Evolutionary conservation across 1,140 invertebrate genomes (phyloP).

Genomic region (Adelges cooleyi): DNA sequence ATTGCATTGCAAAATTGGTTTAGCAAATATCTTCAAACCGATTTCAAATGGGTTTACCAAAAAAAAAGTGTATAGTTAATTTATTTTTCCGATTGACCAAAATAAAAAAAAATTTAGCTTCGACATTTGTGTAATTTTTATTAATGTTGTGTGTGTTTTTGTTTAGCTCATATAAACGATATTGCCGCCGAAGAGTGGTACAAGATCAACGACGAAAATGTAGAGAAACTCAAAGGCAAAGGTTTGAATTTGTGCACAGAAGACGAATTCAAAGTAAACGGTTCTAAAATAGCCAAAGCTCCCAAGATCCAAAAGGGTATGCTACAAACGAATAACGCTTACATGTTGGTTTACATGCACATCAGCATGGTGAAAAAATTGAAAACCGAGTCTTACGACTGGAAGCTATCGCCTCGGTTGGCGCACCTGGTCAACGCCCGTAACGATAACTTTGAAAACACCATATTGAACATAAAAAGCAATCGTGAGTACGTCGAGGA

Average conservation of each 20-base stretch:
- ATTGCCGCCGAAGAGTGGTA: conserved; percentile 48
- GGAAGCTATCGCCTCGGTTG: conserved; percentile 22
- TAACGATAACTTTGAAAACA: conserved; percentile 30
- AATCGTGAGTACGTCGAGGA: conserved; percentile 21
- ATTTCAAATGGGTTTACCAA: no score
- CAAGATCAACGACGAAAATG: conserved; percentile 58
- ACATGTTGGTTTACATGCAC: conserved; percentile 53
- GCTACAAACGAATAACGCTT: conserved; percentile 47
- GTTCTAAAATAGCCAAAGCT: conserved; percentile 39
- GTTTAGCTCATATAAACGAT: conserved; percentile 47
- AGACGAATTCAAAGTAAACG: conserved; percentile 42
- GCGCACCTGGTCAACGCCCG: conserved; percentile 14
- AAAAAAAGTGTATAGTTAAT: no score
- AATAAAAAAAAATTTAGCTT: no score
- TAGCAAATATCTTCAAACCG: no score
- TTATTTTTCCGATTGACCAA: no score
- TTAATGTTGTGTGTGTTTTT: no score
- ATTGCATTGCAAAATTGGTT: no score
- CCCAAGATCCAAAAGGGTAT: conserved; percentile 41
- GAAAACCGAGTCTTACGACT: conserved; percentile 19
- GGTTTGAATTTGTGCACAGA: conserved; percentile 43
- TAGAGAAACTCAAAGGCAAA: conserved; percentile 49
- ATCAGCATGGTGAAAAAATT: conserved; percentile 13
- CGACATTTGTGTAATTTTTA: no score
- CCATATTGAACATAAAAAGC: conserved; percentile 26